Conservation (phyloP, 2,888 invertebrate genomes). For the Trichacis sp. region DNA sequence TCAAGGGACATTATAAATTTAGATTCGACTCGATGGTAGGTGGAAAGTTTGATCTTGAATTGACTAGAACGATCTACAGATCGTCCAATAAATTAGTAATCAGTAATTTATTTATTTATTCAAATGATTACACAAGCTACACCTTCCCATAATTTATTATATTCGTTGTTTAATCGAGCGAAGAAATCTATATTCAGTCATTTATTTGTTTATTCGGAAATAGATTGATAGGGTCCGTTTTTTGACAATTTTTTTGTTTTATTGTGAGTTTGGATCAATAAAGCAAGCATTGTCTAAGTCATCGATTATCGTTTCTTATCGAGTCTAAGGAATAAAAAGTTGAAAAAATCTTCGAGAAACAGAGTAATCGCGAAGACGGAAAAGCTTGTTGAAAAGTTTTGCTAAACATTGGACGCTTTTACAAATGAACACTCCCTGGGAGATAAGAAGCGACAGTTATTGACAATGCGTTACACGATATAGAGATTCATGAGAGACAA, state of each 20-base stretch:
- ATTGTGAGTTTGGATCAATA: not conserved
- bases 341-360: not conserved
- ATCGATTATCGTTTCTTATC: not conserved
- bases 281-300: not conserved
- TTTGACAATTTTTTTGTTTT: constrained; percentile 1
- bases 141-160: too few relatives aligned
- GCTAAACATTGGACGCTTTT: not conserved
- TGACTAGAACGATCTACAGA: not conserved
- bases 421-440: not conserved
- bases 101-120: too few relatives aligned
- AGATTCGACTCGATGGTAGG: not conserved
- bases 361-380: not conserved
- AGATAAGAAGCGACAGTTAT: not conserved
- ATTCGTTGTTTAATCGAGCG: too few relatives aligned
- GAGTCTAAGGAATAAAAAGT: not conserved
- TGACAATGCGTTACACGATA: constrained; percentile 2
- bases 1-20: constrained; percentile 8
- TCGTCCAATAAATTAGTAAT: too few relatives aligned
- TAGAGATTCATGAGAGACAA: too few relatives aligned
- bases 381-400: not conserved
- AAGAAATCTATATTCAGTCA: too few relatives aligned
- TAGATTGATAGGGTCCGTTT: too few relatives aligned
- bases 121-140: too few relatives aligned
- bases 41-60: not conserved
- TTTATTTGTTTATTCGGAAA: too few relatives aligned